Percentiles rank a stretch among this genome's conserved stretches.
These are phyloP conservation scores for Dusona sp. DNA, from an alignment of 2,888 invertebrate species.

Conservation along the genomic window DNA sequence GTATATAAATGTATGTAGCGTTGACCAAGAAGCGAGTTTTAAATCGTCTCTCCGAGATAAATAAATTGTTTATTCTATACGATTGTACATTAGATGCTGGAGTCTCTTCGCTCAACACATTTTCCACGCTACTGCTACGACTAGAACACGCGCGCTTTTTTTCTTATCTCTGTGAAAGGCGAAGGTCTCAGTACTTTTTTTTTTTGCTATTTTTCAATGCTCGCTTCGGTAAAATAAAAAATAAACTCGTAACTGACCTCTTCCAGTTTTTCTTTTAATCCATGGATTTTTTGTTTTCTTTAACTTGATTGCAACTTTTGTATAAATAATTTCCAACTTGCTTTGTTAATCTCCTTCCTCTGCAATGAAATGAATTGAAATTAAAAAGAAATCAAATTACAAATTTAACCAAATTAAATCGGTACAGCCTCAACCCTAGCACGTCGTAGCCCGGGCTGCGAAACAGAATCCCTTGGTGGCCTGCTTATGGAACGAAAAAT, in stretches of 20 bases:
- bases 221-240: background rate
- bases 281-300: background rate
- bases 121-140: slow-evolving; percentile 7
- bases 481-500: background rate
- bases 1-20: slow-evolving; percentile 6
- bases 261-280: background rate
- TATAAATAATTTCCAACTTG: background rate
- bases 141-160: slow-evolving; percentile 5
- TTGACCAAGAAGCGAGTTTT: slow-evolving; percentile 41
- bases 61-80: slow-evolving; percentile 36
- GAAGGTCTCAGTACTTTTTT: background rate
- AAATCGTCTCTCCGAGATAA: slow-evolving; percentile 42
- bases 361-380: background rate
- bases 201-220: background rate
- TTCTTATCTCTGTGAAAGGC: slow-evolving; percentile 18
- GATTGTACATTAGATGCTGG: slow-evolving; percentile 7
- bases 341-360: background rate
- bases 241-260: slow-evolving; percentile 5
- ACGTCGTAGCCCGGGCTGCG: background rate
- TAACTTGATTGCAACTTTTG: background rate
- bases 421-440: background rate
- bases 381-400: background rate
- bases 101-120: slow-evolving; percentile 18
- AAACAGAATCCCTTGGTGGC: background rate
- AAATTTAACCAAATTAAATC: background rate